A percentile compares a stretch with the other conserved stretches of the same genome.
Evolutionary conservation across 2,888 invertebrate species (phyloP).

Genomic region (Scaptomyza tumidula): DNA sequence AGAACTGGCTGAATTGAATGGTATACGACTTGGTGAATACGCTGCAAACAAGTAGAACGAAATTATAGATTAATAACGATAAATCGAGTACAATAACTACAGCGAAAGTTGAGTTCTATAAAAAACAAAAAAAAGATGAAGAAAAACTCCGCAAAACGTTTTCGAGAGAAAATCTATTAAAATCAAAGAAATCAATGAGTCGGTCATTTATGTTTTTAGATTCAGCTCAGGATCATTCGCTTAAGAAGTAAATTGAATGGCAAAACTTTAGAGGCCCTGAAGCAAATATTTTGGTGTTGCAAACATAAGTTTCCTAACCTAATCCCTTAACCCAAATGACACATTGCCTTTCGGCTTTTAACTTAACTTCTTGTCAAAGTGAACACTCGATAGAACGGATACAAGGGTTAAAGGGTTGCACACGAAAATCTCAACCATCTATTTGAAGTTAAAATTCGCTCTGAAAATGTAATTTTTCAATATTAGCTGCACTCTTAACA

Average conservation of each 20-base stretch:
- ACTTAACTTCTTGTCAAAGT: constrained; percentile 7
- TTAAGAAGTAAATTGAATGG: neutral
- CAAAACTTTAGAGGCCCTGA: neutral
- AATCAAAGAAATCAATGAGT: neutral
- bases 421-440: neutral
- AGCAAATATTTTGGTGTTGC: neutral
- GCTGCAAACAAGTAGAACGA: too few relatives aligned
- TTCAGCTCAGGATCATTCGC: neutral
- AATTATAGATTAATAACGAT: too few relatives aligned
- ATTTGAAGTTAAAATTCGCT: constrained; percentile 17
- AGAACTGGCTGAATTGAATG: constrained; percentile 6
- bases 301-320: neutral
- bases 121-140: too few relatives aligned
- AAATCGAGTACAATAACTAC: neutral
- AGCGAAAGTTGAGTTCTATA: too few relatives aligned
- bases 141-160: too few relatives aligned
- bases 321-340: neutral
- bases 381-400: neutral
- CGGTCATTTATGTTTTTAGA: neutral
- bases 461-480: constrained; percentile 73
- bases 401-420: constrained; percentile 19
- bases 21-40: constrained; percentile 8
- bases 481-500: constrained; percentile 72
- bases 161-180: too few relatives aligned
- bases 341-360: neutral